Evolutionary conservation across 2,113 vertebrate genomes (phyloP).

Genomic region (Prolemur simus): DNA sequence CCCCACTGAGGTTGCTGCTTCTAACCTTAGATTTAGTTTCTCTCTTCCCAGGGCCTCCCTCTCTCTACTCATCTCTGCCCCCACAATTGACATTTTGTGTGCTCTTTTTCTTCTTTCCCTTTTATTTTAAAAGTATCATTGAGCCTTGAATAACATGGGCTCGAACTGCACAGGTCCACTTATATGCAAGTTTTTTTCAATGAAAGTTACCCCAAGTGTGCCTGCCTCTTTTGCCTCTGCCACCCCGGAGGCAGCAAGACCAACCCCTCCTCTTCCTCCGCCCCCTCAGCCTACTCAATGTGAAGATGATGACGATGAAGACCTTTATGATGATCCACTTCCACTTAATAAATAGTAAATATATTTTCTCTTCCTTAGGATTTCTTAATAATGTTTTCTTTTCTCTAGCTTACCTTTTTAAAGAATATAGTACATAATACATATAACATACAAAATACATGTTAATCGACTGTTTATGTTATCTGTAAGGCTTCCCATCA

Average conservation of each 20-base stretch:
- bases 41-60: fast-evolving
- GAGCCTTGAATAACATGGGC: background rate
- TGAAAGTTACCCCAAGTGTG: background rate
- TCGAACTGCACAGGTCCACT: background rate
- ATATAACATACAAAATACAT: background rate
- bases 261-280: background rate
- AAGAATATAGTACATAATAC: too few relatives aligned
- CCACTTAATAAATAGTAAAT: background rate
- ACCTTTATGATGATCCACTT: background rate
- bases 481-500: background rate
- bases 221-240: background rate
- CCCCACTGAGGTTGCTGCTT: background rate
- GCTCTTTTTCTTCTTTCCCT: background rate
- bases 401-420: background rate
- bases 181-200: background rate
- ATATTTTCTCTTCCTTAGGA: background rate
- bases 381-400: background rate
- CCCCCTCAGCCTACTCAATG: background rate
- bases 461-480: background rate
- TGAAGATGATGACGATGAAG: background rate
- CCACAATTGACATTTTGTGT: background rate
- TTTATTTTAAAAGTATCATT: background rate
- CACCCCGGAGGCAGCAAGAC: background rate
- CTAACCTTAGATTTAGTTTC: background rate
- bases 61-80: background rate